Evolutionary conservation across 2,797 vertebrate species (phyloP).

Genomic region (Mionectes olivaceus): DNA sequence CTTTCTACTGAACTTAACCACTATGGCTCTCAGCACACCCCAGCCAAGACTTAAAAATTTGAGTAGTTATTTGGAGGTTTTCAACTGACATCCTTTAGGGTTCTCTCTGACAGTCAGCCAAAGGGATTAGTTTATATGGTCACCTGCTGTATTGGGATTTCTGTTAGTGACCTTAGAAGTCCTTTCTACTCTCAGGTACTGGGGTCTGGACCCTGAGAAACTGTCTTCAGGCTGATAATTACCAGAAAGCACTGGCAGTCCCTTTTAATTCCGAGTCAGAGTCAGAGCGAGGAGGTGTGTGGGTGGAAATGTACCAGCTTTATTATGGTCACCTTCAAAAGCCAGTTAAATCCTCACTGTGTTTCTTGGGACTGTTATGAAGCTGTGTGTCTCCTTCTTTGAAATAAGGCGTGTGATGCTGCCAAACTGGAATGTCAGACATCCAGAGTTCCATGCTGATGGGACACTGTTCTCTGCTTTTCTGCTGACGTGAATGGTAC

Average conservation of each 20-base stretch:
- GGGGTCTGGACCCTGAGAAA: background rate
- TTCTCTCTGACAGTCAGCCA: background rate
- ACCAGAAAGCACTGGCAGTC: background rate
- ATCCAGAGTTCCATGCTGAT: background rate
- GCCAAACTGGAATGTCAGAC: fast-evolving
- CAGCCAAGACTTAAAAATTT: background rate
- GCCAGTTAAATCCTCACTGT: background rate
- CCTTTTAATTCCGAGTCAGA: background rate
- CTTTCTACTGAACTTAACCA: background rate
- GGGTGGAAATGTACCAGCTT: background rate
- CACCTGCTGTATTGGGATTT: background rate
- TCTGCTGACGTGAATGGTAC: background rate
- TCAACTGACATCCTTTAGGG: background rate
- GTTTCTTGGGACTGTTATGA: background rate
- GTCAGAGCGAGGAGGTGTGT: background rate
- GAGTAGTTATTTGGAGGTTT: background rate
- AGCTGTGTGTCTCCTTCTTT: background rate
- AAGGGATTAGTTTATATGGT: background rate
- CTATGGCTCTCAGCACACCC: background rate
- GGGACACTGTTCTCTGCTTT: background rate
- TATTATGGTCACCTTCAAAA: background rate
- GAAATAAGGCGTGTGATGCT: background rate
- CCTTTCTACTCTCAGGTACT: background rate
- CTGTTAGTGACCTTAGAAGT: background rate
- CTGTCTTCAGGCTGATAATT: background rate